Percentiles rank a stretch among this genome's conserved stretches.
These are phyloP conservation scores for Omphaloscelis lunosa DNA, from an alignment of 2,888 invertebrate species.

Conservation along the genomic window DNA sequence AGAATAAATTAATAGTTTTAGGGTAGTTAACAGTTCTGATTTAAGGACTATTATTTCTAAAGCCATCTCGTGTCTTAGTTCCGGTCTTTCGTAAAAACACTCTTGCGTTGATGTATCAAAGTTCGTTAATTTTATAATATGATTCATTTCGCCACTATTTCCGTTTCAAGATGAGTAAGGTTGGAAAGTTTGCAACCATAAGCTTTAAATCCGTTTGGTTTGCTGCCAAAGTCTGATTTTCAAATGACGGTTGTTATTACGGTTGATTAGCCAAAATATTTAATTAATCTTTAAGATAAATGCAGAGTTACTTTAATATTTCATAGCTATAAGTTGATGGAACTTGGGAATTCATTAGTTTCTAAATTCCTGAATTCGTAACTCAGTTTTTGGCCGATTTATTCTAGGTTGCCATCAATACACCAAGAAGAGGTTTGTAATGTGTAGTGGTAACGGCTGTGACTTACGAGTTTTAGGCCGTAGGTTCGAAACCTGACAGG, in stretches of 20 bases:
- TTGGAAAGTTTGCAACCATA: constrained; percentile 10
- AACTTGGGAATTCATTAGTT: background rate
- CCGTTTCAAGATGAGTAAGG: constrained; percentile 27
- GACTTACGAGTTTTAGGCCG: too few species aligned
- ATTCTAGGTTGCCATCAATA: too few species aligned
- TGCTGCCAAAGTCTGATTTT: background rate
- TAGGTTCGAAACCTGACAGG: too few species aligned
- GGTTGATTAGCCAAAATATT: background rate
- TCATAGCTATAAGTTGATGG: background rate
- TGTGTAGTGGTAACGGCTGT: too few species aligned
- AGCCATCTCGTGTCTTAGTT: background rate
- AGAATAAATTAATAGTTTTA: background rate
- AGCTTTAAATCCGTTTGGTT: background rate
- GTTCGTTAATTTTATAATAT: background rate
- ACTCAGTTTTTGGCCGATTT: too few species aligned
- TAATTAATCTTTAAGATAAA: background rate
- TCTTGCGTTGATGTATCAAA: too few species aligned
- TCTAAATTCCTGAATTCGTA: too few species aligned
- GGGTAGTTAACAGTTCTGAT: background rate
- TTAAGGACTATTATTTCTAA: background rate
- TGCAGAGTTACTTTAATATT: background rate
- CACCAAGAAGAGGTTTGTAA: too few species aligned
- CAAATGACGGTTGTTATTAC: background rate
- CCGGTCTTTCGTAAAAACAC: background rate
- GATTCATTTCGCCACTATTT: constrained; percentile 27